Percentiles rank a stretch among this genome's conserved stretches.
Conservation (phyloP, 1,140 invertebrate species). For the Rhopalosiphum maidis region DNA sequence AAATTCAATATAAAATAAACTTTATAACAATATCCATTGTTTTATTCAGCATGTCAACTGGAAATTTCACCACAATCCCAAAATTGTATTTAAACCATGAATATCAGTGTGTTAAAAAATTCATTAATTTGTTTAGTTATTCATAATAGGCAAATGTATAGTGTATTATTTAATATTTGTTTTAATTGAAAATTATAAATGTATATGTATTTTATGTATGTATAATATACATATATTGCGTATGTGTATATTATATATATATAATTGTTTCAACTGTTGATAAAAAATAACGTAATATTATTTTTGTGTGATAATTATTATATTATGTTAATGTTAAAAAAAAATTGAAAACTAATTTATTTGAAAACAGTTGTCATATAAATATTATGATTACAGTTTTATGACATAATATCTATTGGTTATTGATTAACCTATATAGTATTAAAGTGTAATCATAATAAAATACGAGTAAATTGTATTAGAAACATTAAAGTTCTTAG, state of each 20-base stretch:
- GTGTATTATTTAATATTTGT: constrained; percentile 14
- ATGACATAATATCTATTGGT: neutral
- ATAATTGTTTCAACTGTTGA: constrained; percentile 28
- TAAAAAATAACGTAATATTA: constrained; percentile 38
- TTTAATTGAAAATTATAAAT: constrained; percentile 37
- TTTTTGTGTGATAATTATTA: constrained; percentile 41
- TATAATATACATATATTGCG: constrained; percentile 23
- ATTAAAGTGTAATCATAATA: neutral
- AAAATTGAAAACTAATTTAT: constrained; percentile 31
- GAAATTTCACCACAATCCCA: neutral
- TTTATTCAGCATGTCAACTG: neutral
- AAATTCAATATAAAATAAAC: constrained; percentile 13
- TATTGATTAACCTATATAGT: constrained; percentile 16
- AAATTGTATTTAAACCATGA: neutral
- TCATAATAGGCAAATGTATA: constrained; percentile 26
- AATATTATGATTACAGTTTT: neutral
- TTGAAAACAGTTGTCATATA: constrained; percentile 21
- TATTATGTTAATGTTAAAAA: constrained; percentile 23
- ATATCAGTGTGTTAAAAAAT: neutral
- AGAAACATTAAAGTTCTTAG: constrained; percentile 21
- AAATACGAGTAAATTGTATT: neutral
- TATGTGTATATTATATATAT: constrained; percentile 19
- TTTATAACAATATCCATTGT: neutral
- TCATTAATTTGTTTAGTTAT: constrained; percentile 13
- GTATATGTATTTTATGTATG: constrained; percentile 17